These are phyloP conservation scores for Taenioides sp. DNA, from an alignment of 2,797 vertebrate genomes.

Conservation along the genomic window DNA sequence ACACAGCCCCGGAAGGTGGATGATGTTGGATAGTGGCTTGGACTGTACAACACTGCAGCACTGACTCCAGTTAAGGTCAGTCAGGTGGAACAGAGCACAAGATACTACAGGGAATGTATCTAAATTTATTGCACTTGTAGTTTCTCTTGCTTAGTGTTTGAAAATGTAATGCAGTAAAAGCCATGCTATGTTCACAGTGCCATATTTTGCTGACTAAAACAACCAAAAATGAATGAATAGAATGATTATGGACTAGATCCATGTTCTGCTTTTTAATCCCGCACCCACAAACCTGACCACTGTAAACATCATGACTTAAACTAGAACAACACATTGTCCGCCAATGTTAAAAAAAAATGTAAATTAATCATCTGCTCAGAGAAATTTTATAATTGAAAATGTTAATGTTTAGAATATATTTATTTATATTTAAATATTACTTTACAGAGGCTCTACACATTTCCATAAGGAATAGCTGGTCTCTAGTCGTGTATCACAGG, in stretches of 20 bases:
- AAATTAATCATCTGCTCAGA: neutral
- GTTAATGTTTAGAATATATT: neutral
- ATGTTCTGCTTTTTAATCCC: too few relatives aligned
- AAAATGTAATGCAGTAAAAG: neutral
- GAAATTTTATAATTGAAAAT: neutral
- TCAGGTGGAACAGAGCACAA: neutral
- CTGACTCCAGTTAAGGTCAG: conserved; percentile 1
- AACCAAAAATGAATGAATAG: too few relatives aligned
- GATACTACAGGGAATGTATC: neutral
- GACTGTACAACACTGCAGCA: neutral
- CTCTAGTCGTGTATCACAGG: neutral
- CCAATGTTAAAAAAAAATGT: too few relatives aligned
- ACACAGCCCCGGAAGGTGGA: neutral
- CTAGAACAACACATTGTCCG: too few relatives aligned
- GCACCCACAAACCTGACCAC: too few relatives aligned
- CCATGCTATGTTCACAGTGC: too few relatives aligned
- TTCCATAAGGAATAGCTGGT: neutral
- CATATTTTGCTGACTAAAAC: too few relatives aligned
- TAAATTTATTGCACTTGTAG: neutral
- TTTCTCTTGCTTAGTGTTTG: neutral
- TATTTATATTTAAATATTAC: neutral
- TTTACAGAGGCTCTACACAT: neutral
- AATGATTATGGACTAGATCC: too few relatives aligned
- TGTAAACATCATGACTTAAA: too few relatives aligned
- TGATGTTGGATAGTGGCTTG: neutral